Conservation (phyloP, 2,113 vertebrate genomes). For the Paralichthys olivaceus region DNA sequence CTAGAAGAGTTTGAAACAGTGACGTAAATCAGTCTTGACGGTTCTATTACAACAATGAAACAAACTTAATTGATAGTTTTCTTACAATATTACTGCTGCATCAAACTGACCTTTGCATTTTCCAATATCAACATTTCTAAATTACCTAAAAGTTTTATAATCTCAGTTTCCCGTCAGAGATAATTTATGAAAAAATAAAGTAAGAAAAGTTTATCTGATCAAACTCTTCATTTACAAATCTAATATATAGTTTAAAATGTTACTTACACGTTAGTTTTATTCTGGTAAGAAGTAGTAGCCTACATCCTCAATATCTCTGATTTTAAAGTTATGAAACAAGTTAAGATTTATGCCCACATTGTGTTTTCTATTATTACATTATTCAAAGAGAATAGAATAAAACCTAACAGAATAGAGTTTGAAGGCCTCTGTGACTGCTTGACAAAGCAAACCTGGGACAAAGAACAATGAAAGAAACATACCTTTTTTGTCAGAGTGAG, state of each 20-base stretch:
- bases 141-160: neutral
- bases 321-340: conserved; percentile 1
- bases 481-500: conserved; percentile 47
- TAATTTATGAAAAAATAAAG: neutral
- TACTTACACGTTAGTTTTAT: neutral
- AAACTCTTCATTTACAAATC: neutral
- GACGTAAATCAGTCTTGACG: no score
- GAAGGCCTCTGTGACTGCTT: neutral
- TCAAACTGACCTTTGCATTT: no score
- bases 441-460: neutral
- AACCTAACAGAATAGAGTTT: neutral
- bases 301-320: neutral
- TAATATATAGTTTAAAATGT: neutral
- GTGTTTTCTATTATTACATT: neutral
- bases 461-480: conserved; percentile 8
- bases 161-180: neutral
- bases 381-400: neutral
- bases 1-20: neutral
- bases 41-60: neutral
- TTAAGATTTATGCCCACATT: neutral
- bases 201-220: neutral
- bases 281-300: neutral
- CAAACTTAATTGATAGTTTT: neutral
- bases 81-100: no score
- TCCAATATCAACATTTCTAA: no score